Evolutionary conservation across 53 echinoderm and acorn worm species (phyloP), one percentile per base, ranked within the genome.

Genomic region (Temnopleurus reevesii): DNA sequence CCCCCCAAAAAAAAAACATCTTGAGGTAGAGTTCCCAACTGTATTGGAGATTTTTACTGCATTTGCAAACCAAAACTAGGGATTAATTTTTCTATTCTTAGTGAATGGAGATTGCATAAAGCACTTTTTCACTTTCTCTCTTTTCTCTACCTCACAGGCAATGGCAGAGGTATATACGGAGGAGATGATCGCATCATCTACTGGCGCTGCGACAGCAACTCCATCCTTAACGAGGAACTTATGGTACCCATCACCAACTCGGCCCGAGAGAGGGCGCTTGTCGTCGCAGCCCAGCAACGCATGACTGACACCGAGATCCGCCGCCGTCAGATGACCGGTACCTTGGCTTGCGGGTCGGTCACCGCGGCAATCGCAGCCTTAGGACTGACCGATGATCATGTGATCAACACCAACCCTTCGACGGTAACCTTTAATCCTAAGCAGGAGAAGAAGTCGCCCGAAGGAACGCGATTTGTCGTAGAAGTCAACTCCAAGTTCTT

Each of bases 131-230:
- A n/a, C n/a, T n/a, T n/a, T n/a, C n/a, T n/a, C n/a, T n/a, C n/a
- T n/a, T n/a, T 38, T 71, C 71, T 71, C 41, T 36, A 7, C 12
- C 13, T 55, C n/a, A 12, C 83, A 95, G 97, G 95, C 8, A 92
- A 45, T 38, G 97, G 97, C 2, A 86, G 97, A 65, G 97, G 95
- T 44, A 51, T 92, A 31, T 97, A 94, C 45, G 95, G 98, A 0
- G 98, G 94, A 57, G 95, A 95, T 25, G 95, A 97, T 41, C 92
- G 92, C 44, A 89, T 97, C 90, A 97, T 97, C 92, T 95, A 97
- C 92, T 97, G 98, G 98, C 94, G 94, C 55, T 97, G 98, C 58
- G 98, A 97, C 38, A 95, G 95, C 90, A 97, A 97, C 80, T 77
- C 94, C 2, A 83, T 94, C 77, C 92, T 97, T 0, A 92, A 93